Base-by-base conservation (phyloP, 2,797 vertebrate species). In the Hydrolagus colliei region DNA sequence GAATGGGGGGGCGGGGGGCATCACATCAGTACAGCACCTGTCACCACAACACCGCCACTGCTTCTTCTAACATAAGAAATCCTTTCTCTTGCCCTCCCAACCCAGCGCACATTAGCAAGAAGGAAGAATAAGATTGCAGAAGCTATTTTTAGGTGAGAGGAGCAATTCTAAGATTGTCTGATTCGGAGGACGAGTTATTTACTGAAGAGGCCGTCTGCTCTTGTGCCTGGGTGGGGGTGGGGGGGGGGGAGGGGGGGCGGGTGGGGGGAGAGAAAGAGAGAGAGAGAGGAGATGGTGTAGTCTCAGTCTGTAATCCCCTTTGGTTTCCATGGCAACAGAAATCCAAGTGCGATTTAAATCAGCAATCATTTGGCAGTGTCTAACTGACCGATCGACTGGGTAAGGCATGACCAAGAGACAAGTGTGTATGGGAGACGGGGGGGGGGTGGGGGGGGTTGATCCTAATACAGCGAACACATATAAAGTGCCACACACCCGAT, bases 401-500 rank as follows among this genome's bases (percentile, higher is more conserved):
- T 94, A 91, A 94, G 93, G 94, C 90, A 92, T 94, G 93, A 93
- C 93, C 93, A 92, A 95, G 88, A 87, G 88, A 95, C 86, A 89
- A 88, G 92, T 90, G 91, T 93, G 92, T 90, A 92, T 92, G 93
- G 93, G 92, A 92, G 90, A 88, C 91, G 87, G 89, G 72, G 72
- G 11, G 59, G 72, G 88, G 89, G 89, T 89, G 65, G 80, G 73
- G 87, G 41, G 41, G 2, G 41, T 52, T 52, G 41, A 52, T 52
- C 41, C 41, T 52, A 52, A 52, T 52, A 52, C 59, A 32, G 41
- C 35, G 79, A 62, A 67, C 79, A 80, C 78, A 20, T 68, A 27
- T 65, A 35, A 62, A 68, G 13, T 67, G 79, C 63, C 65, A 82
- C 79, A 52, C 41, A 52, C 14, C 41, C 72, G 4, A 74, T 65